Evolutionary conservation across 2,797 vertebrate genomes (phyloP).

Genomic region (Hemitrygon akajei): DNA sequence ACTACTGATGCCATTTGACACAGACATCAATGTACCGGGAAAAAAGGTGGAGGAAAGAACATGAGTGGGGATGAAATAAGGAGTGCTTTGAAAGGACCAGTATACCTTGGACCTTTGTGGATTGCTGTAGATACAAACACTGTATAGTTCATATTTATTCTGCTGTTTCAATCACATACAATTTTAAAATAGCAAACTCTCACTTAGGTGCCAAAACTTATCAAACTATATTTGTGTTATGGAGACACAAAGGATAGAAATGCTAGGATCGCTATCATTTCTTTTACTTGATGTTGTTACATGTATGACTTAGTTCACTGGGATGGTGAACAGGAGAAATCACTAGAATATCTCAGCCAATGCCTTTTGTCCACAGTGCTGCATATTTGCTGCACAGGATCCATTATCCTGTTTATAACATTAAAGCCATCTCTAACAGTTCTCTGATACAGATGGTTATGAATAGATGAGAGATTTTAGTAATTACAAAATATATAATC

Average conservation of each 20-base stretch:
- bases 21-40: too few species aligned
- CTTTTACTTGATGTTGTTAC: not conserved
- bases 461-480: conserved; percentile 56
- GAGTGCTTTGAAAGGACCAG: too few species aligned
- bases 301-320: not conserved
- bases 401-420: not conserved
- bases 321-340: not conserved
- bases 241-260: too few species aligned
- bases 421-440: not conserved
- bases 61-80: too few species aligned
- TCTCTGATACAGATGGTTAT: conserved; percentile 53
- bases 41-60: too few species aligned
- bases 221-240: not conserved
- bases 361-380: not conserved
- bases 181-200: not conserved
- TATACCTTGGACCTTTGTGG: too few species aligned
- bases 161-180: not conserved
- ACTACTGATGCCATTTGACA: too few species aligned
- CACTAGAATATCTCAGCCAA: not conserved
- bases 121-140: too few species aligned
- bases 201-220: not conserved
- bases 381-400: not conserved
- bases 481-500: conserved; percentile 56
- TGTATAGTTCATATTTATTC: not conserved
- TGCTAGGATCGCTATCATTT: too few species aligned